Evolutionary conservation across 2,797 vertebrate genomes (phyloP).

Genomic region (Hafferia zeledoni): DNA sequence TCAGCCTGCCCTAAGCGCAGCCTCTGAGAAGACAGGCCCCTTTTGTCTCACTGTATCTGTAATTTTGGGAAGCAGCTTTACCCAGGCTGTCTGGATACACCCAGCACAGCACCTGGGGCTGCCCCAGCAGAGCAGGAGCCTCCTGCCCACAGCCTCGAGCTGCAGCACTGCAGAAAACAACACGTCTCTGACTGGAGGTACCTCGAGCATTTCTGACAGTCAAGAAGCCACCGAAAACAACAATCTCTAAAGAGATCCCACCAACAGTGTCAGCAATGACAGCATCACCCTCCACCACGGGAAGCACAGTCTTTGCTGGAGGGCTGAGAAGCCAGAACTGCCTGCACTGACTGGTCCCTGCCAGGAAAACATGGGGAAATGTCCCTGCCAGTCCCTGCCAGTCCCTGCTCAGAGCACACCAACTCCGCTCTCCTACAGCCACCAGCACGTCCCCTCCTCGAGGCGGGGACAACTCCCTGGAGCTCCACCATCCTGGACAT

Average conservation of each 20-base stretch:
- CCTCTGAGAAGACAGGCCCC: neutral
- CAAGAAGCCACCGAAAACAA: slow-evolving; percentile 1
- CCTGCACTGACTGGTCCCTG: neutral
- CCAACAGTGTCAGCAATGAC: neutral
- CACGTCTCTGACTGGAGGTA: neutral
- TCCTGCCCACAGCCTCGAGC: neutral
- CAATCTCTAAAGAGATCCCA: neutral
- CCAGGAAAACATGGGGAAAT: neutral
- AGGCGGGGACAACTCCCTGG: neutral
- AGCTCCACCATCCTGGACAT: neutral
- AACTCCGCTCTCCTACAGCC: neutral
- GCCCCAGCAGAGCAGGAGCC: neutral
- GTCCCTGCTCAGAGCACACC: neutral
- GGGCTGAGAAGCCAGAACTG: neutral
- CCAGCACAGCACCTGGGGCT: neutral
- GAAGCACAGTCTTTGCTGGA: neutral
- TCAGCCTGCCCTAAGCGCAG: neutral
- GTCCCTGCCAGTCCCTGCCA: neutral
- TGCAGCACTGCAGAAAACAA: neutral
- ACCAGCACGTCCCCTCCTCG: neutral
- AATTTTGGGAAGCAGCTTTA: neutral
- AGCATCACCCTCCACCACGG: neutral
- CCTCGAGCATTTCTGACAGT: neutral
- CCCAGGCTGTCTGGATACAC: neutral
- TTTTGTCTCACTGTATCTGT: neutral